These are phyloP conservation scores for Glaucomys volans DNA, from an alignment of 2,113 vertebrate species.

Conservation along the genomic window DNA sequence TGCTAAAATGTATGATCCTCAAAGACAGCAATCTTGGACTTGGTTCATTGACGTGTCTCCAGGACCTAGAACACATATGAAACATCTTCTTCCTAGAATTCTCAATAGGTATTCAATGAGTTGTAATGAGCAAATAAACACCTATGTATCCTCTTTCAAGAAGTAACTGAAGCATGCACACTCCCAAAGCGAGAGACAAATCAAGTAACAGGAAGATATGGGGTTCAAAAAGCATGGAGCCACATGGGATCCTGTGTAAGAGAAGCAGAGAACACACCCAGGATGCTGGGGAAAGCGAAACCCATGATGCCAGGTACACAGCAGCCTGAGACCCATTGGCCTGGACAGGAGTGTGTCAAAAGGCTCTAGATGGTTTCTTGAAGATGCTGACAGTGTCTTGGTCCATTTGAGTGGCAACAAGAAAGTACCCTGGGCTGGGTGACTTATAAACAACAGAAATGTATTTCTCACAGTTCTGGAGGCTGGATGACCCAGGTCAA, in stretches of 20 bases:
- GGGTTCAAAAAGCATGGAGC: not conserved
- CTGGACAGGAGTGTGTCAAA: not conserved
- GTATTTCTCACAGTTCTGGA: not conserved
- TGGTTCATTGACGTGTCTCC: not conserved
- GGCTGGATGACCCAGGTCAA: not conserved
- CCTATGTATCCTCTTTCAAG: not conserved
- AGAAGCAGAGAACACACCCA: not conserved
- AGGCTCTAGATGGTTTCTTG: not conserved
- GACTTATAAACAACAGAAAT: not conserved
- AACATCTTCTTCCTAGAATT: not conserved
- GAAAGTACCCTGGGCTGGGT: not conserved
- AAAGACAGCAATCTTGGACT: not conserved
- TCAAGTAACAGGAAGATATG: not conserved
- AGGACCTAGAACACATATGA: not conserved
- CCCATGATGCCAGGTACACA: not conserved
- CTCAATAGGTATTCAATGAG: not conserved
- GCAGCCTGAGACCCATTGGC: not conserved
- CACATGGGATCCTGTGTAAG: rapidly evolving
- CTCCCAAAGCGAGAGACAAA: not conserved
- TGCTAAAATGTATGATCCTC: not conserved
- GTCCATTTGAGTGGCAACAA: not conserved
- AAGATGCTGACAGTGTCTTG: not conserved
- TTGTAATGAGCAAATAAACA: not conserved
- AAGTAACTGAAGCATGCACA: not conserved
- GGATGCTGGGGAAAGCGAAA: not conserved